Conservation (phyloP, 2,888 invertebrate species). For the Melanostoma mellinum region DNA sequence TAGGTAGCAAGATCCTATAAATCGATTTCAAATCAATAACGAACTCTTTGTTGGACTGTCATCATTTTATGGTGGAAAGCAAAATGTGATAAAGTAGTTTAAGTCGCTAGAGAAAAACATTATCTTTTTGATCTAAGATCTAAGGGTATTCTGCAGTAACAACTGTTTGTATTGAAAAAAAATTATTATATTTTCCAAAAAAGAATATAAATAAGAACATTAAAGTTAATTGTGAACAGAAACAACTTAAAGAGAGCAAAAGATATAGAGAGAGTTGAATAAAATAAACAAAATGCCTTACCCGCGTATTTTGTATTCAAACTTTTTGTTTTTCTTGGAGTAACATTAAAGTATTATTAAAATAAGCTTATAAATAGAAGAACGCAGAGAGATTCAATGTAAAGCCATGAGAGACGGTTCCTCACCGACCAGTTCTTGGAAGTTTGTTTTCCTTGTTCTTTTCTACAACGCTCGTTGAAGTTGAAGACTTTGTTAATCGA, state of each 20-base stretch:
- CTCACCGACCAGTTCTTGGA: constrained; percentile 43
- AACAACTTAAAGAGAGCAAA: constrained; percentile 17
- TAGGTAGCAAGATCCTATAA: too few species aligned
- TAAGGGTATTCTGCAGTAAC: too few species aligned
- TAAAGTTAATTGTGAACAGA: constrained; percentile 37
- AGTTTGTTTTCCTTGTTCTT: constrained; percentile 66
- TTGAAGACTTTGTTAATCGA: constrained; percentile 42
- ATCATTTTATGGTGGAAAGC: too few species aligned
- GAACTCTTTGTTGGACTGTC: too few species aligned
- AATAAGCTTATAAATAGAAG: constrained; percentile 5
- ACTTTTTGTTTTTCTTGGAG: constrained; percentile 25
- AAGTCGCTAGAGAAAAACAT: too few species aligned
- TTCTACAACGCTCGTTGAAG: constrained; percentile 12
- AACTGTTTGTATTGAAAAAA: neutral
- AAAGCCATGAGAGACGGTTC: neutral
- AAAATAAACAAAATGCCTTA: neutral
- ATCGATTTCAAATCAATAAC: too few species aligned
- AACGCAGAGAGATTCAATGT: constrained; percentile 26
- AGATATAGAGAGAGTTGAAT: constrained; percentile 2
- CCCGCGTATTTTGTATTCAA: constrained; percentile 1
- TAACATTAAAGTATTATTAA: constrained; percentile 20
- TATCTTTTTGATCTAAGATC: too few species aligned
- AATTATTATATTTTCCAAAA: constrained; percentile 34
- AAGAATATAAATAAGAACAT: constrained; percentile 34
- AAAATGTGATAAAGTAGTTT: too few species aligned